Conservation (phyloP, 2,888 invertebrate genomes). For the Sarcophaga rosellei region DNA sequence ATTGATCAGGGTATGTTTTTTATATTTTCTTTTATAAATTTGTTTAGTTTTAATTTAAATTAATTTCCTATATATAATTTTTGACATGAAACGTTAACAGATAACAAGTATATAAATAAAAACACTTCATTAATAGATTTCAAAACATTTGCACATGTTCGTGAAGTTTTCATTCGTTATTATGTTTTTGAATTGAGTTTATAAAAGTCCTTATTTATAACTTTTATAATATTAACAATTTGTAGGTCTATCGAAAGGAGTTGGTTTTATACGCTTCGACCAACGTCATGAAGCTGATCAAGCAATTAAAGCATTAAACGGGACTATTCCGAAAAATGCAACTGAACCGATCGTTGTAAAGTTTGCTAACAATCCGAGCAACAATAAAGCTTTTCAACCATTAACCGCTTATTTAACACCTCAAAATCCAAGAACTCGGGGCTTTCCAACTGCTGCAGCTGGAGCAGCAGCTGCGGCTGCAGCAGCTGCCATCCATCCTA, state of each 20-base stretch:
- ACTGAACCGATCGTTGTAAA: slow-evolving; percentile 96
- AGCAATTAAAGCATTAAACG: slow-evolving; percentile 94
- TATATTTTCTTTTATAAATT: slow-evolving; percentile 61
- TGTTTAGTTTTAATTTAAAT: slow-evolving; percentile 58
- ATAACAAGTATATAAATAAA: slow-evolving; percentile 5
- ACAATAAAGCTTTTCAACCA: slow-evolving; percentile 89
- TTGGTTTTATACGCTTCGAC: slow-evolving; percentile 96
- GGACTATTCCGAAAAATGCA: slow-evolving; percentile 93
- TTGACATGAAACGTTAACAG: slow-evolving; percentile 18
- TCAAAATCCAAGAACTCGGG: slow-evolving; percentile 85
- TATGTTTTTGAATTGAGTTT: no score
- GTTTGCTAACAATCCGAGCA: slow-evolving; percentile 96
- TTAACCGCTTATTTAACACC: slow-evolving; percentile 93
- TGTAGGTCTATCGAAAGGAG: slow-evolving; percentile 94
- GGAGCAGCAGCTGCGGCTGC: slow-evolving; percentile 82
- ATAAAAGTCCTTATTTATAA: slow-evolving; percentile 83
- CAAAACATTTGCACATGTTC: slow-evolving; percentile 48
- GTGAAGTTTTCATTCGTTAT: no score
- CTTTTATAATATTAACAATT: slow-evolving; percentile 89
- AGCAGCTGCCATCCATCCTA: slow-evolving; percentile 86
- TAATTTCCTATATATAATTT: not conserved
- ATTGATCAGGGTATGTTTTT: slow-evolving; percentile 82
- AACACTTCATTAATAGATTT: not conserved
- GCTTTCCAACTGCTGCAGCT: slow-evolving; percentile 90
- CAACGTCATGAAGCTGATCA: slow-evolving; percentile 95